phyloP scores from a whole-genome alignment of 1,140 invertebrate species.

The Trigoniulus corallinus region DNA sequence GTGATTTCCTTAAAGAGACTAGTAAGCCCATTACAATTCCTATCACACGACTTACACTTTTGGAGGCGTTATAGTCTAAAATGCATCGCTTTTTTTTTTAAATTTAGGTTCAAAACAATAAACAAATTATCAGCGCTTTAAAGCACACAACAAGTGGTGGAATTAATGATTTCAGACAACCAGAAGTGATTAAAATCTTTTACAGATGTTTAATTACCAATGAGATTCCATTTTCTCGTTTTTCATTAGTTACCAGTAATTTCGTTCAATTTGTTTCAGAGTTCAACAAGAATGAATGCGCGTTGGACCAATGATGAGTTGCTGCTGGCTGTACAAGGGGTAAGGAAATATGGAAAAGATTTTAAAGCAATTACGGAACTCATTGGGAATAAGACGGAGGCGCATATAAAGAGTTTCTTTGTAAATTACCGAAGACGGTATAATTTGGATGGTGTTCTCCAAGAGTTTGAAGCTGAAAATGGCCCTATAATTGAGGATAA shows the following conservation, averaged over 20 bases:
- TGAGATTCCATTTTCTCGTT: background rate
- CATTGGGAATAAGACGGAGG: slow-evolving; percentile 85
- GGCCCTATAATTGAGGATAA: slow-evolving; percentile 34
- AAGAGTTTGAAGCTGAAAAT: slow-evolving; percentile 69
- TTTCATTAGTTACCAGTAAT: slow-evolving; percentile 5
- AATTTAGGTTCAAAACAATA: slow-evolving; percentile 88
- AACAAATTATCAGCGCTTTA: slow-evolving; percentile 72
- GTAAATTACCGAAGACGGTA: slow-evolving; percentile 75
- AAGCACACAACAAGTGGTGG: slow-evolving; percentile 41
- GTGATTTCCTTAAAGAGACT: slow-evolving; percentile 82
- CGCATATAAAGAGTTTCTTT: slow-evolving; percentile 78
- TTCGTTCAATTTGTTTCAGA: too few species aligned
- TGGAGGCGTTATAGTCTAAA: too few species aligned
- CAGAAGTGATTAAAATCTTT: slow-evolving; percentile 39
- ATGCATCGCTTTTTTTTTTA: too few species aligned
- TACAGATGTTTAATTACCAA: background rate
- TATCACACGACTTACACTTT: background rate
- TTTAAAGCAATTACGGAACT: slow-evolving; percentile 90
- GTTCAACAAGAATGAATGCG: slow-evolving; percentile 51
- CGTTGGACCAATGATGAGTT: slow-evolving; percentile 88
- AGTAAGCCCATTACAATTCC: slow-evolving; percentile 53
- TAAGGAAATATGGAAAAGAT: slow-evolving; percentile 87
- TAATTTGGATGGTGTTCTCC: slow-evolving; percentile 73
- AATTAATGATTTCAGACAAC: slow-evolving; percentile 51
- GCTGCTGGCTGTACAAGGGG: slow-evolving; percentile 70